Percentiles rank a stretch among this genome's conserved stretches.
Evolutionary conservation across 1,140 invertebrate genomes (phyloP).

Genomic region (Aphelinus certus): DNA sequence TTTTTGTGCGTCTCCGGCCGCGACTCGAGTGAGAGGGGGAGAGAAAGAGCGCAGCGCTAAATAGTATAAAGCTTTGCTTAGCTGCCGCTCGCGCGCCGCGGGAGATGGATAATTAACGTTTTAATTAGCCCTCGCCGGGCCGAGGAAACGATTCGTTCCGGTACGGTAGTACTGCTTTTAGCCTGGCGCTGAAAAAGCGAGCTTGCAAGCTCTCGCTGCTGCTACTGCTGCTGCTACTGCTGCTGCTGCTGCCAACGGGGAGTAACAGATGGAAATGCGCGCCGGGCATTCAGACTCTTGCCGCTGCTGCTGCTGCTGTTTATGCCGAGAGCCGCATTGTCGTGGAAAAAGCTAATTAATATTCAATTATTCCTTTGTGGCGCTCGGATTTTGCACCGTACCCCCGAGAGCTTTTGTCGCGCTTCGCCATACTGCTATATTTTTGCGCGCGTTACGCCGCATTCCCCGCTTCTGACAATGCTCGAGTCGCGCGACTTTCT

Average conservation of each 20-base stretch:
- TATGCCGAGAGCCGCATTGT: neutral
- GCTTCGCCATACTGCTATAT: too few species aligned
- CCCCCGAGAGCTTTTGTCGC: slow-evolving; percentile 15
- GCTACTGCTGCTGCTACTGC: too few species aligned
- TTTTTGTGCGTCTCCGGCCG: too few species aligned
- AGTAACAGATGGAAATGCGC: slow-evolving; percentile 7
- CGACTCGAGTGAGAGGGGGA: too few species aligned
- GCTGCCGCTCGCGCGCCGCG: neutral
- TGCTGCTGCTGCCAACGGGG: neutral
- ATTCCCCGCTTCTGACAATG: too few species aligned
- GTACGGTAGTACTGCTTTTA: neutral
- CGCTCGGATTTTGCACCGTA: neutral
- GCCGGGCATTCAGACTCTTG: neutral
- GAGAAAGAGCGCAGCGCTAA: slow-evolving; percentile 11
- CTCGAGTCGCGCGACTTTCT: too few species aligned
- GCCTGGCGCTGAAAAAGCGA: neutral
- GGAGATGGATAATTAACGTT: slow-evolving; percentile 37
- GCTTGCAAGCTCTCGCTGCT: neutral
- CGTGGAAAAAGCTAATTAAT: slow-evolving; percentile 28
- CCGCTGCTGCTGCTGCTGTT: neutral
- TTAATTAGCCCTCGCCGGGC: slow-evolving; percentile 28
- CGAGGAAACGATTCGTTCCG: slow-evolving; percentile 31
- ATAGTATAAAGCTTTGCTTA: slow-evolving; percentile 27
- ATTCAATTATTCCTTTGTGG: slow-evolving; percentile 31
- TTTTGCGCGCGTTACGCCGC: too few species aligned